Evolutionary conservation across 2,888 invertebrate genomes (phyloP), one percentile per base, ranked within the genome.

Genomic region (Lobophora halterata): DNA sequence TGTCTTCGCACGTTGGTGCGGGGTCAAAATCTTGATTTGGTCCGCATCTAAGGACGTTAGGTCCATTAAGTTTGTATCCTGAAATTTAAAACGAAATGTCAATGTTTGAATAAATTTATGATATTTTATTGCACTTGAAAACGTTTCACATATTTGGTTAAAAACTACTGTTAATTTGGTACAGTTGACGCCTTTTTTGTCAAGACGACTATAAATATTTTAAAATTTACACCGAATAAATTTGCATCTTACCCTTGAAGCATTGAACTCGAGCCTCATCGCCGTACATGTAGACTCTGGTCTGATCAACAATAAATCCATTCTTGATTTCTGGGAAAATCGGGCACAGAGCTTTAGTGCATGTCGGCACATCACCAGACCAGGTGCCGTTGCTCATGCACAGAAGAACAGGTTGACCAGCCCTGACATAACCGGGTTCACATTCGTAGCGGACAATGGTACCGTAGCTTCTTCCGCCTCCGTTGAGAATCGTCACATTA

Each of bases 331-430:
- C 91, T 0, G 96, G 96, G 64, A 95, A 90, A 52, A 89, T 89
- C 0, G 92, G 90, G 68, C 95, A 95, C 52, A 90, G 76, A 11
- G 92, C 93, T 60, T 96, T 91, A 17, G 95, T 91, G 75, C 97
- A 97, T 3, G 92, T 91, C 1, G 97, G 97, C 2, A 97, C 95
- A 54, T 94, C 92, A 41, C 95, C 96, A 42, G 97, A 97, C 97
- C 97, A 97, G 5, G 97, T 96, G 30, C 97, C 97, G 65, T 97
- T 97, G 65, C 96, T 97, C 96, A 97, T 97, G 72, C 97, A 97
- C 18, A 96, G 90, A 21, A 97, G 90, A 2, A 97, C 97, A 7
- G 97, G 97, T 66, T 95, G 93, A 14, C 97, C 97, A 53, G 91
- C 92, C 52, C 97, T 90, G 35, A 95, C 92, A 65, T 96, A 97